Evolutionary conservation across 2,888 invertebrate species (phyloP), one percentile per base, ranked within the genome.

Genomic region (Panopea generosa): DNA sequence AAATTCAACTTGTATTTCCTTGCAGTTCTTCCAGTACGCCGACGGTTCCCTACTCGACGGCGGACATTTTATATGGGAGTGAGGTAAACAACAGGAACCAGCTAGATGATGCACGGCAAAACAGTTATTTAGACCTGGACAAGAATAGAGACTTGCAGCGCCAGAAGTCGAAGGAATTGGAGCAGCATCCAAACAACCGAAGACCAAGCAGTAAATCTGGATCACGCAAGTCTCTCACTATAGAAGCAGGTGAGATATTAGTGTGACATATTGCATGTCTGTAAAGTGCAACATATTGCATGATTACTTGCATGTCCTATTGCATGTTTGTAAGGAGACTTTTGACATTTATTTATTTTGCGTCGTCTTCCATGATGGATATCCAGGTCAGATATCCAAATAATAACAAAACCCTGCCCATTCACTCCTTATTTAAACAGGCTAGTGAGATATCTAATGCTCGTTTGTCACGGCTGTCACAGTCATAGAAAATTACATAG

Each of bases 1-100:
- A 65, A 43, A 53, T 75, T 3, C 49, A 69, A 47, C 52, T 75
- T 29, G 16, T 68, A 52, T 60, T 63, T 70, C 59, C 53, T 82
- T 84, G 47, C 80, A 86, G 86, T 71, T 86, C 86, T 49, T 84
- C 85, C 52, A 84, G 83, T 69, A 85, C 86, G 3, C 84, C 87
- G 3, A 80, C 84, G 7, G 87, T 86, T 47, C 86, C 87, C 4
- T 85, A 85, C 63, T 86, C 88, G n/a, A 84, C 85, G 11, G 77
- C 87, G 22, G 88, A 88, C 49, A 82, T 87, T 47, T 68, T 86
- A 33, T 89, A 86, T 77, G 83, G 84, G 18, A 82, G 71, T 47
- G 87, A 87, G 59, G 85, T 79, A 33, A 75, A 75, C 49, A 71
- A 69, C 33, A 57, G 69, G 24, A 50, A 47, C 49, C 78, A 71